phyloP scores from a whole-genome alignment of 2,888 invertebrate species.

The Acanthosepion pharaonis region DNA sequence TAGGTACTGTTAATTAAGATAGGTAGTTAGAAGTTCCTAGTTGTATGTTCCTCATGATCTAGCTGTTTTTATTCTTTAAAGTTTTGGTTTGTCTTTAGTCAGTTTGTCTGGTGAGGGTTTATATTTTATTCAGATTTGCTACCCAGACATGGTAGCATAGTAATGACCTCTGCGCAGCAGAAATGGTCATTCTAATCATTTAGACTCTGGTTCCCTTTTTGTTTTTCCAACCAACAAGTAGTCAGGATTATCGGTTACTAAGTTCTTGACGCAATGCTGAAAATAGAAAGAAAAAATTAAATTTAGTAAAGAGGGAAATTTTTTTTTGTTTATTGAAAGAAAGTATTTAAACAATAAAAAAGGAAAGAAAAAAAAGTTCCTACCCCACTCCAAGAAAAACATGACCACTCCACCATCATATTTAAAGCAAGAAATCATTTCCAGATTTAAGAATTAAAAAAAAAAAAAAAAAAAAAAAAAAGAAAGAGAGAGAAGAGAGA shows the following conservation, averaged over 20 bases:
- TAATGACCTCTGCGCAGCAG: constrained; percentile 44
- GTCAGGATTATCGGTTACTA: constrained; percentile 43
- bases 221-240: not conserved
- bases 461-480: no score
- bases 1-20: not conserved
- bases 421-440: no score
- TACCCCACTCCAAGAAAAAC: no score
- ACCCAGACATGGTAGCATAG: not conserved
- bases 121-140: not conserved
- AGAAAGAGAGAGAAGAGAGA: no score
- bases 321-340: not conserved
- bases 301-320: not conserved
- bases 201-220: not conserved
- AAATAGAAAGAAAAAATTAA: constrained; percentile 39
- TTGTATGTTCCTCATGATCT: constrained; percentile 35
- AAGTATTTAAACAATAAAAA: not conserved
- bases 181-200: not conserved
- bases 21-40: not conserved
- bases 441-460: no score
- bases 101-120: not conserved
- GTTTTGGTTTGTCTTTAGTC: not conserved
- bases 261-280: constrained; percentile 45
- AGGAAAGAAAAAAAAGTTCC: no score
- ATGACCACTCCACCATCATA: no score
- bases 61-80: not conserved